Conservation (phyloP, 2,113 vertebrate species). For the Kryptolebias marmoratus region DNA sequence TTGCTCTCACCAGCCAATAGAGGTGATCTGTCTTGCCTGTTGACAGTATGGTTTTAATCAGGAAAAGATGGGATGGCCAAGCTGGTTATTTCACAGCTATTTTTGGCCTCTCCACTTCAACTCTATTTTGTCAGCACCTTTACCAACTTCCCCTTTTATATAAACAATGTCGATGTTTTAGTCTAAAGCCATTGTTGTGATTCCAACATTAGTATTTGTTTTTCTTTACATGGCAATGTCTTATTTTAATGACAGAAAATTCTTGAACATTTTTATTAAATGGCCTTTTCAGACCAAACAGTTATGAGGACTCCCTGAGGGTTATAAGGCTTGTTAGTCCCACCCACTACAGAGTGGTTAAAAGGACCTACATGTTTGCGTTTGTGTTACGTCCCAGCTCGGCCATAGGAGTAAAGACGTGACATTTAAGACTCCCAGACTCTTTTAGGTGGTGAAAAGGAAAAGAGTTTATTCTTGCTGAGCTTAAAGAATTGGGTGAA, state of each 20-base stretch:
- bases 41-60: slow-evolving; percentile 63
- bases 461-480: too few species aligned
- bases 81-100: slow-evolving; percentile 43
- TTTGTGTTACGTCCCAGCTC: too few species aligned
- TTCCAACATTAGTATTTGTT: slow-evolving; percentile 36
- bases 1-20: slow-evolving; percentile 44
- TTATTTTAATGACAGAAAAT: slow-evolving; percentile 4
- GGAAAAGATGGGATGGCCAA: slow-evolving; percentile 23
- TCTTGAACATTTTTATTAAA: neutral
- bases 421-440: too few species aligned
- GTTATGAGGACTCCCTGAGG: too few species aligned
- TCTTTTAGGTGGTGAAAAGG: too few species aligned
- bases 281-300: too few species aligned
- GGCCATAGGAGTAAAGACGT: too few species aligned
- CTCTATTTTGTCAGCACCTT: slow-evolving; percentile 59
- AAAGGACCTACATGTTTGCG: too few species aligned
- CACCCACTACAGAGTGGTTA: too few species aligned
- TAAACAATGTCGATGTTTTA: slow-evolving; percentile 28
- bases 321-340: too few species aligned
- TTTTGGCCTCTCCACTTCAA: slow-evolving; percentile 42
- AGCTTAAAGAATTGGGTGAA: too few species aligned
- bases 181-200: slow-evolving; percentile 26
- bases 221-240: slow-evolving; percentile 15
- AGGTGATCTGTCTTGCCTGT: slow-evolving; percentile 29
- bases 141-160: slow-evolving; percentile 45